phyloP scores from a whole-genome alignment of 2,113 vertebrate species.

The Hymenochirus boettgeri region DNA sequence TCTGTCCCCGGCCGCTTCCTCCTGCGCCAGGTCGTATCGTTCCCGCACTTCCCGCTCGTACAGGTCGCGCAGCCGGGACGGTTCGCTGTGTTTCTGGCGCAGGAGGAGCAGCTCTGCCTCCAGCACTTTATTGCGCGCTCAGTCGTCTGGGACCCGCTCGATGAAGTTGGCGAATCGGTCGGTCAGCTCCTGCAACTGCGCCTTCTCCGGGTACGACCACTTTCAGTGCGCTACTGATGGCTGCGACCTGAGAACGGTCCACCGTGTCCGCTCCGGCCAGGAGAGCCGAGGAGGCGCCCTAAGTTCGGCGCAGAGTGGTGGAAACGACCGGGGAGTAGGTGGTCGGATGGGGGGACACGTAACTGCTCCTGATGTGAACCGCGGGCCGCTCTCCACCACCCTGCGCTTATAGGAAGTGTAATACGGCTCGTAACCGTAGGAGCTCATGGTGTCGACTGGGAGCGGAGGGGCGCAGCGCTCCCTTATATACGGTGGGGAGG shows the following conservation, averaged over 20 bases:
- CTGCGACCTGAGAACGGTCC: constrained; percentile 80
- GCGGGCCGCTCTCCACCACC: constrained; percentile 65
- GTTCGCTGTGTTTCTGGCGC: constrained; percentile 80
- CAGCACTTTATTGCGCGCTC: constrained; percentile 91
- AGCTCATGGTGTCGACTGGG: constrained; percentile 65
- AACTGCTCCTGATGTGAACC: constrained; percentile 68
- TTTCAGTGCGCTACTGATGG: constrained; percentile 88
- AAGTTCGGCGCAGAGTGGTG: constrained; percentile 65
- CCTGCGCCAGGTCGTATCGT: constrained; percentile 76
- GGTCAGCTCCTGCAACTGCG: constrained; percentile 89
- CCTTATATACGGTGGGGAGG: constrained; percentile 9
- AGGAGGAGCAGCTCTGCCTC: constrained; percentile 85
- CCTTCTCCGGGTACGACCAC: constrained; percentile 84
- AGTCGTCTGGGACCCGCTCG: constrained; percentile 85
- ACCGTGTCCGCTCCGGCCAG: constrained; percentile 71
- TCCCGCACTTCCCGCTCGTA: constrained; percentile 89
- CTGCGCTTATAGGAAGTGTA: constrained; percentile 79
- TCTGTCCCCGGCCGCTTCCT: constrained; percentile 81
- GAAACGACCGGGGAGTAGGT: constrained; percentile 68
- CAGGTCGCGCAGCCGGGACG: constrained; percentile 75
- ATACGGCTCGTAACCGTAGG: constrained; percentile 77
- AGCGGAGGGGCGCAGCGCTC: neutral
- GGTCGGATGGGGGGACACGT: constrained; percentile 65
- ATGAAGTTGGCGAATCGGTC: constrained; percentile 93
- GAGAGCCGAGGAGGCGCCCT: constrained; percentile 64